Evolutionary conservation across 2,113 vertebrate genomes (phyloP).

Genomic region (Pangasianodon hypophthalmus): DNA sequence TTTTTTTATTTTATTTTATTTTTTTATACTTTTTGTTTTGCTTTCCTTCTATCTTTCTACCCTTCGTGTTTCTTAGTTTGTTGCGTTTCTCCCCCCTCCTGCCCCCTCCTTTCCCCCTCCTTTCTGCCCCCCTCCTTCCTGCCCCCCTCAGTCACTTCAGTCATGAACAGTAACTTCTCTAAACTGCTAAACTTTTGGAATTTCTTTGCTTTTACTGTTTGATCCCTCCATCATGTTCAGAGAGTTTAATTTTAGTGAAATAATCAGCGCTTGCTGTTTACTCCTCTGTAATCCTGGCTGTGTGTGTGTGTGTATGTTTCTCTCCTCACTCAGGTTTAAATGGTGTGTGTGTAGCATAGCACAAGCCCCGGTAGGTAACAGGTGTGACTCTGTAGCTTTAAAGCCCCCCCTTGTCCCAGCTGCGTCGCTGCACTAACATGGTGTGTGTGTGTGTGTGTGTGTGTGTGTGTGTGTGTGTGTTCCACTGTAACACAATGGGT

Average conservation of each 20-base stretch:
- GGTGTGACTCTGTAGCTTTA: slow-evolving; percentile 60
- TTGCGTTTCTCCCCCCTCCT: too few relatives aligned
- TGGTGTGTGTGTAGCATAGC: slow-evolving; percentile 72
- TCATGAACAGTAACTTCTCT: not conserved
- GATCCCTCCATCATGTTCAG: not conserved
- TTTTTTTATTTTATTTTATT: too few relatives aligned
- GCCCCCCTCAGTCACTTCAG: not conserved
- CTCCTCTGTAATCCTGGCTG: slow-evolving; percentile 65
- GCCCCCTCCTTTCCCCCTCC: too few relatives aligned
- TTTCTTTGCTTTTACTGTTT: not conserved
- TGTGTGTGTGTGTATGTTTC: slow-evolving; percentile 77
- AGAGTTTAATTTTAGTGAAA: not conserved
- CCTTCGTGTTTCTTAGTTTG: too few relatives aligned
- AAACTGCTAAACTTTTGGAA: not conserved
- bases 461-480: slow-evolving; percentile 16
- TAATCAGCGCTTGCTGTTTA: not conserved
- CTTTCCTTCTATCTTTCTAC: not conserved
- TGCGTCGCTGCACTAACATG: slow-evolving; percentile 61
- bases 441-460: not conserved
- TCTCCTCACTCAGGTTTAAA: slow-evolving; percentile 83
- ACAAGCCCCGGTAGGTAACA: slow-evolving; percentile 78
- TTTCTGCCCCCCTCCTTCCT: not conserved
- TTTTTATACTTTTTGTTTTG: not conserved
- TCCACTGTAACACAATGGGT: slow-evolving; percentile 39
- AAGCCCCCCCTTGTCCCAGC: not conserved